Percentiles rank a stretch among this genome's conserved stretches.
phyloP scores from a whole-genome alignment of 2,888 invertebrate genomes.

The Sminthurinus aureus region DNA sequence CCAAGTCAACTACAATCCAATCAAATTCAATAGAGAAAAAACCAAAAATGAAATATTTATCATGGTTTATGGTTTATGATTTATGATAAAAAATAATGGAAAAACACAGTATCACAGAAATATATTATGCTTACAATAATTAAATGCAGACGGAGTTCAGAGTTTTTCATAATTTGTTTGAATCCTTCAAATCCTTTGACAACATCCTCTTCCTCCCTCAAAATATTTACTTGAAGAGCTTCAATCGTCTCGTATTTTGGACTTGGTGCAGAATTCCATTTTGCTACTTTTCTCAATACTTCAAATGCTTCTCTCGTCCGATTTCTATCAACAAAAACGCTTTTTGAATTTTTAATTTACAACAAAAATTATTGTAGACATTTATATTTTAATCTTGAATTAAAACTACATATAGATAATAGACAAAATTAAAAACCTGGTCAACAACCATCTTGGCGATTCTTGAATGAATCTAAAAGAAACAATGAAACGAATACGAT shows the following conservation, averaged over 20 bases:
- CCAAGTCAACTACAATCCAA: conserved; percentile 31
- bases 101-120: too few relatives aligned
- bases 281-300: conserved; percentile 50
- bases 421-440: too few relatives aligned
- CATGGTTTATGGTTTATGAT: too few relatives aligned
- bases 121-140: not conserved
- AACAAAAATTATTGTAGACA: too few relatives aligned
- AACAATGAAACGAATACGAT: not conserved
- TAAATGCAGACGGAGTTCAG: conserved; percentile 26
- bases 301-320: conserved; percentile 49
- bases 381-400: too few relatives aligned
- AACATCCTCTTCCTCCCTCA: conserved; percentile 24
- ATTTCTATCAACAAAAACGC: conserved; percentile 38
- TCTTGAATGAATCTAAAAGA: conserved; percentile 43
- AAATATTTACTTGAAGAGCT: conserved; percentile 43
- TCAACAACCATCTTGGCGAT: conserved; percentile 51
- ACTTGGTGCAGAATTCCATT: conserved; percentile 47
- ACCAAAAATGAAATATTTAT: too few relatives aligned
- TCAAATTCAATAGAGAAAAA: too few relatives aligned
- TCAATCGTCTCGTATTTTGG: conserved; percentile 40
- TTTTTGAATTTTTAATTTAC: too few relatives aligned
- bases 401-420: too few relatives aligned
- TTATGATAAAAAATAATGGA: too few relatives aligned
- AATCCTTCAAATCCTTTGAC: conserved; percentile 32
- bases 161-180: conserved; percentile 32